Base-by-base conservation (phyloP, 1,140 invertebrate genomes). In the Antheraea pernyi region DNA sequence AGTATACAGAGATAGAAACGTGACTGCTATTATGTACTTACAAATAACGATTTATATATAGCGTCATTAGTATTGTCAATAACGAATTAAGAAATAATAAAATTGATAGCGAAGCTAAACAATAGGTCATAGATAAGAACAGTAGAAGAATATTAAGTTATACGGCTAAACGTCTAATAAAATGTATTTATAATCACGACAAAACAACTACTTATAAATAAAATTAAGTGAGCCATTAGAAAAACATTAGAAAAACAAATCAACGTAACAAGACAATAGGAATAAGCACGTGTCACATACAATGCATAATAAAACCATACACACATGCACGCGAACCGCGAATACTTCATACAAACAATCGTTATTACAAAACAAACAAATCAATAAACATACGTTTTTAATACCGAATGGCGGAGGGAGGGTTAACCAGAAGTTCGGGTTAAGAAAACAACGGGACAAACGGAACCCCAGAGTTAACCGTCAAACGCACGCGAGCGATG, bases 341-440 rank as follows among this genome's bases (percentile, higher is more conserved):
- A 39, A 65, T 65, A 53, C 46, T 65, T 39, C 13, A 46, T 19
- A 37, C 63, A 60, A 62, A 65, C 68, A 63, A 42, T 67, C 65
- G 69, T 73, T 73, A 73, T 69, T 73, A 65, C 65, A 19, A 48
- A 67, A 72, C 70, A 71, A 71, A 71, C 67, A 69, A 69, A 73
- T 73, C 71, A 73, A 73, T 73, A 69, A 42, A 67, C 71, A 67
- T 64, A 60, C 48, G 58, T 37, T 61, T 30, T 66, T 19, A 30
- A 39, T 65, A 39, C 63, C 60, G 19, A 13, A 37, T 65, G 11
- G 19, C 22, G 19, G 60, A 19, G 30, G 62, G 60, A 66, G 67
- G 67, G 67, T 65, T 65, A 68, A 65, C 8, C 67, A 59, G 30
- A 42, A 66, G 67, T 72, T 18, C 37, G 22, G 7, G 53, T 67